Conservation (phyloP, 2,888 invertebrate genomes). For the Tenthredo notha region DNA sequence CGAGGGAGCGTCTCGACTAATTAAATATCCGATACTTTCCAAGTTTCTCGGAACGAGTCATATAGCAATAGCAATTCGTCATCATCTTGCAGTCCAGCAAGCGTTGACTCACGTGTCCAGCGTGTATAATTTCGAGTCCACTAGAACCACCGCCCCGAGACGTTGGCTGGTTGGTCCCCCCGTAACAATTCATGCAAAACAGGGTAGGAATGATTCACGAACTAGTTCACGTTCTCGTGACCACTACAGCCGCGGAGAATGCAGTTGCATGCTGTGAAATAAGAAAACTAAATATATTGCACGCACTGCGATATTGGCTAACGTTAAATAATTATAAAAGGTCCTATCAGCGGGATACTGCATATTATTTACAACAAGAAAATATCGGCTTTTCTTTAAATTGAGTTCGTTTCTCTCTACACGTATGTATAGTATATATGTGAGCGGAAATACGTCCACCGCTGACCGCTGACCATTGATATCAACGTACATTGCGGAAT, state of each 20-base stretch:
- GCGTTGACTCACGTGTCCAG: constrained; percentile 41
- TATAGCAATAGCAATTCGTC: constrained; percentile 16
- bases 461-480: constrained; percentile 10
- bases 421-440: too few species aligned
- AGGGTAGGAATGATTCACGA: constrained; percentile 77
- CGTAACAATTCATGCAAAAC: constrained; percentile 76
- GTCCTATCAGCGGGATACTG: neutral
- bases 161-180: constrained; percentile 57
- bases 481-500: constrained; percentile 17
- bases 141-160: constrained; percentile 48
- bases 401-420: neutral
- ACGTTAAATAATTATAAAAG: neutral
- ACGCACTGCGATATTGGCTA: constrained; percentile 1
- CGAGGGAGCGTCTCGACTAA: neutral
- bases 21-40: constrained; percentile 25
- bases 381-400: neutral
- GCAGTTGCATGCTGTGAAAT: constrained; percentile 24
- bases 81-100: constrained; percentile 15
- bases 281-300: neutral
- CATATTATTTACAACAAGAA: constrained; percentile 5
- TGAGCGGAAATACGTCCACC: constrained; percentile 19
- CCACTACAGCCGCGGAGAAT: constrained; percentile 57
- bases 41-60: constrained; percentile 24
- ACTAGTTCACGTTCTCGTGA: constrained; percentile 76
- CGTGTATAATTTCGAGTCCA: constrained; percentile 40